phyloP scores from a whole-genome alignment of 2,113 vertebrate species.

The Otus sunia region DNA sequence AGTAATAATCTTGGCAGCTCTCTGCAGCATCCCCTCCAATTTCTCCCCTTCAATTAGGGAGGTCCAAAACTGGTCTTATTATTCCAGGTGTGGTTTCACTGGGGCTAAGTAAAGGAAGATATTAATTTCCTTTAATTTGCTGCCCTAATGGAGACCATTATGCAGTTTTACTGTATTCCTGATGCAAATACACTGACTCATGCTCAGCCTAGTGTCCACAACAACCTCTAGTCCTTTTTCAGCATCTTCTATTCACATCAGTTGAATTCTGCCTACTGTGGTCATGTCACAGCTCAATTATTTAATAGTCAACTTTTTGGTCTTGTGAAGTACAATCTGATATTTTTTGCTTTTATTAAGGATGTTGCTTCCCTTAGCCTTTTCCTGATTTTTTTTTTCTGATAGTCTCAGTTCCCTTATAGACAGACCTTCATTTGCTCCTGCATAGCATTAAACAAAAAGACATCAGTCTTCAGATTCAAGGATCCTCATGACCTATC shows the following conservation, averaged over 20 bases:
- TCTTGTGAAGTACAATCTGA: neutral
- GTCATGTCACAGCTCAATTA: neutral
- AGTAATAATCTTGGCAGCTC: neutral
- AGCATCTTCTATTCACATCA: neutral
- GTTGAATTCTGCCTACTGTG: neutral
- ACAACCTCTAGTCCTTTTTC: neutral
- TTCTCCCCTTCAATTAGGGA: neutral
- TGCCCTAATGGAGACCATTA: neutral
- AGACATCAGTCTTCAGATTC: neutral
- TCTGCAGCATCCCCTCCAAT: neutral
- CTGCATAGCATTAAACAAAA: neutral
- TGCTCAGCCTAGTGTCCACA: neutral
- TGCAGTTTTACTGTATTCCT: neutral
- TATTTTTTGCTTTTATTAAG: neutral
- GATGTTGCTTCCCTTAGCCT: neutral
- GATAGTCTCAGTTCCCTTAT: neutral
- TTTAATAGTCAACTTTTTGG: neutral
- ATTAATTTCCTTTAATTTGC: neutral
- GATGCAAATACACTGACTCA: neutral
- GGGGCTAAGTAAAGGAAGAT: neutral
- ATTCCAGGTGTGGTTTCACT: neutral
- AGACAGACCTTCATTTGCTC: neutral
- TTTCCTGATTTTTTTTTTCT: neutral
- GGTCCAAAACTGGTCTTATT: neutral
- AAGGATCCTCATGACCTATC: neutral